These are phyloP conservation scores for Chrysodeixis includens DNA, from an alignment of 2,888 invertebrate species.

Conservation along the genomic window DNA sequence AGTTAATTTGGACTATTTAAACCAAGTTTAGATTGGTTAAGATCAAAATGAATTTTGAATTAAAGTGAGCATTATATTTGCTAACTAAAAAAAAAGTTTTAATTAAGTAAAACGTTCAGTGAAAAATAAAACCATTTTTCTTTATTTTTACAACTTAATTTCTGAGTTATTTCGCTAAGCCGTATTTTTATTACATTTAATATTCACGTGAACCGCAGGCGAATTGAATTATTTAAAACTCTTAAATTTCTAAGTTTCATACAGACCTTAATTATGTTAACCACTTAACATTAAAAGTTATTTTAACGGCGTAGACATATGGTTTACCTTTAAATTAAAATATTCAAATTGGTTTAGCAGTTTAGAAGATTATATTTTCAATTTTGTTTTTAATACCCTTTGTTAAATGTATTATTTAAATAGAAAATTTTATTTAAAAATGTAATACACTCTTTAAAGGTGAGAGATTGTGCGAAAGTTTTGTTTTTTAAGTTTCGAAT, in stretches of 20 bases:
- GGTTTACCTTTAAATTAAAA: not conserved
- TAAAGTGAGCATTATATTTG: too few species aligned
- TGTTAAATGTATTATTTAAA: conserved; percentile 20
- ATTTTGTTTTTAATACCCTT: conserved; percentile 6
- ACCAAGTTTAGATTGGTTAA: not conserved
- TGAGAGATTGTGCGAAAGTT: too few species aligned
- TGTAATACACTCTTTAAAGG: conserved; percentile 12
- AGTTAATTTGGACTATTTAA: not conserved
- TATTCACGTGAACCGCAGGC: not conserved
- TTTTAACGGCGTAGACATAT: not conserved
- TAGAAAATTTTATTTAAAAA: conserved; percentile 21
- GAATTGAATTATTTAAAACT: not conserved
- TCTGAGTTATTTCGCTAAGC: too few species aligned
- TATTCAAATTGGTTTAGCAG: conserved; percentile 23
- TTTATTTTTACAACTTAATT: too few species aligned
- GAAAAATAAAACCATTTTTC: too few species aligned
- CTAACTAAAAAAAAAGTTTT: too few species aligned
- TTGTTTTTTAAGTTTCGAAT: too few species aligned
- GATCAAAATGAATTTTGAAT: too few species aligned
- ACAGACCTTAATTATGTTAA: not conserved
- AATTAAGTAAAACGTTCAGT: too few species aligned
- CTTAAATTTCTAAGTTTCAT: not conserved
- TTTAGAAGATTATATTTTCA: conserved; percentile 29
- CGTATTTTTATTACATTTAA: not conserved
- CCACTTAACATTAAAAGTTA: not conserved